Evolutionary conservation across 1,140 invertebrate genomes (phyloP).

Genomic region (Dreissena rostriformis): DNA sequence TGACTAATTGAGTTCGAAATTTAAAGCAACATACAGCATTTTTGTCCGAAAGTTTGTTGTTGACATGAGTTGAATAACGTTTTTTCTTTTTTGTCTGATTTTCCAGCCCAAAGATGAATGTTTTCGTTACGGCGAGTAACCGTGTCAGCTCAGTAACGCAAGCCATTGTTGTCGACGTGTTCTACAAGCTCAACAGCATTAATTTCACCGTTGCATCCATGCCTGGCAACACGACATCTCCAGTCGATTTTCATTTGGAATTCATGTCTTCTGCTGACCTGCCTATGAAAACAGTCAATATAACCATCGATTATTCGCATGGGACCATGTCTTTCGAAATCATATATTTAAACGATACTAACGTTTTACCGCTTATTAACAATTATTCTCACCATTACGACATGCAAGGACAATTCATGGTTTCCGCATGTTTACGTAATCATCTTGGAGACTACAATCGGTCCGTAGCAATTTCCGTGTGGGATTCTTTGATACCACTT

Average conservation of each 20-base stretch:
- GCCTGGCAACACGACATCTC: constrained; percentile 9
- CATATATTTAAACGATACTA: neutral
- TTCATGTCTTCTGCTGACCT: neutral
- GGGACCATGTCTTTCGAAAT: neutral
- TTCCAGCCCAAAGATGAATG: neutral
- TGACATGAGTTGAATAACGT: no score
- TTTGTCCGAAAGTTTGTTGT: no score
- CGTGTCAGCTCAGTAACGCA: constrained; percentile 16
- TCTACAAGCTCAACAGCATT: constrained; percentile 42
- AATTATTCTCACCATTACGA: constrained; percentile 15
- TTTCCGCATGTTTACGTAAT: constrained; percentile 13
- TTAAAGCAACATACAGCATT: no score
- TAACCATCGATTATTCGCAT: constrained; percentile 21
- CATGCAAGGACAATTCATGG: constrained; percentile 37
- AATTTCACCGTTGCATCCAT: constrained; percentile 4
- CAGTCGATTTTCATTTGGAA: neutral
- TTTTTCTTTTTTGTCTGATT: neutral
- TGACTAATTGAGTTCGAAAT: no score
- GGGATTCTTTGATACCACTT: constrained; percentile 31
- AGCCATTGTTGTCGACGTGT: constrained; percentile 2
- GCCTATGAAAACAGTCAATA: constrained; percentile 35
- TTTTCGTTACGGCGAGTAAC: neutral
- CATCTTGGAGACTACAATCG: constrained; percentile 1
- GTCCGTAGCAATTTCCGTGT: constrained; percentile 5
- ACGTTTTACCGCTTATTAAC: neutral